Evolutionary conservation across 2,888 invertebrate genomes (phyloP), one percentile per base, ranked within the genome.

Genomic region (Tineola bisselliella): DNA sequence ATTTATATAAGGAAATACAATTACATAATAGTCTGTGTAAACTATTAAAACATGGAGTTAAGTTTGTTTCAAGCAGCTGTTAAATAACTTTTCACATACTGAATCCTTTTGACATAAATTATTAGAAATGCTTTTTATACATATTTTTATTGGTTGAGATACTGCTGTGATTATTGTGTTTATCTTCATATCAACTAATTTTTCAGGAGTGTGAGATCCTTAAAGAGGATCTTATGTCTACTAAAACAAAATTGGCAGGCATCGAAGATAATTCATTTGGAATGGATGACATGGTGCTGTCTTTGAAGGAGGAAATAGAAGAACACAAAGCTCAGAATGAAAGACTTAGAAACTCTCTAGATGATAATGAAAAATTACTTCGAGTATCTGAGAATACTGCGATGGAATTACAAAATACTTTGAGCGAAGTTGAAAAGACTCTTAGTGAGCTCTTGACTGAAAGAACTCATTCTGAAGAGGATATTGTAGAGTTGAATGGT

Each of bases 361-460:
- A 83, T 90, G 92, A 88, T 90, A 89, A 86, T 68, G 86, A 87
- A 63, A 87, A 86, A 64, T 68, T 87, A 56, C 75, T 87, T 1
- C 69, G 89, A 72, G 90, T 95, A 70, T 88, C 95, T 48, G 94
- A 95, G 76, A 92, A 90, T 69, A 93, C 94, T 0, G 93, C 94
- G 0, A 93, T 94, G 68, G 93, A 94, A 52, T 81, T 95, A 65
- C 95, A 95, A 76, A 91, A 92, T 62, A 93, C 94, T 64, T 89
- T 90, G 64, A 89, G 91, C 0, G 88, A 86, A 54, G 88, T 95
- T 54, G 95, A 95, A 73, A 91, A 93, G 63, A 93, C 94, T 73
- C 91, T 90, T 63, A 92, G 92, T 63, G 88, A 86, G 71, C 78
- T 76, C 76, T 84, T 79, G 70, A 70, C 66, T 63, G 84, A 80